Conservation (phyloP, 1,140 invertebrate species). For the Antheraea pernyi region DNA sequence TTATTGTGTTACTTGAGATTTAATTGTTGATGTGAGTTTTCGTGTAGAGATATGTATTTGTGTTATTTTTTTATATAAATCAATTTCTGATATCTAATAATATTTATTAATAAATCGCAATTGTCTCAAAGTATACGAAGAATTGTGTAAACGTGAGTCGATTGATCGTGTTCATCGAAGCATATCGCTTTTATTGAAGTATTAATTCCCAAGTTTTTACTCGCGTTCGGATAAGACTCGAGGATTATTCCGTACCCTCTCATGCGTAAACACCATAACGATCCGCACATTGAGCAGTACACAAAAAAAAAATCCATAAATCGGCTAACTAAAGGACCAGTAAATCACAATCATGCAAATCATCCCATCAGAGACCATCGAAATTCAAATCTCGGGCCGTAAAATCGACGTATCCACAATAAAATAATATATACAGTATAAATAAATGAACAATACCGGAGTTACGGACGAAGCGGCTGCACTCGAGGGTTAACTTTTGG, state of each 20-base stretch:
- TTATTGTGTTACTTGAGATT: no score
- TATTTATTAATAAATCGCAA: no score
- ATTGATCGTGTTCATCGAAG: not conserved
- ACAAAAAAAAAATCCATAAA: constrained; percentile 36
- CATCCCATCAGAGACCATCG: constrained; percentile 55
- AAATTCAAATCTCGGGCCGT: constrained; percentile 68
- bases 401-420: constrained; percentile 47
- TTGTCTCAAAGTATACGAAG: not conserved
- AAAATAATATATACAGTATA: not conserved
- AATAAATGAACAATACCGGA: constrained; percentile 1
- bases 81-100: no score
- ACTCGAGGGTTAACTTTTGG: constrained; percentile 29
- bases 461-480: not conserved
- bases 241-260: not conserved
- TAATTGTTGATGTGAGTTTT: no score
- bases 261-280: not conserved
- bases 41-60: no score
- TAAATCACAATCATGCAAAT: constrained; percentile 78
- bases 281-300: not conserved
- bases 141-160: not conserved
- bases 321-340: constrained; percentile 19
- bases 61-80: no score
- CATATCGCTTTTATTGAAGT: no score
- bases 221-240: not conserved
- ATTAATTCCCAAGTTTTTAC: not conserved